A percentile compares a stretch with the other conserved stretches of the same genome.
Evolutionary conservation across 2,113 vertebrate species (phyloP).

Genomic region (Chelonoidis abingdonii): DNA sequence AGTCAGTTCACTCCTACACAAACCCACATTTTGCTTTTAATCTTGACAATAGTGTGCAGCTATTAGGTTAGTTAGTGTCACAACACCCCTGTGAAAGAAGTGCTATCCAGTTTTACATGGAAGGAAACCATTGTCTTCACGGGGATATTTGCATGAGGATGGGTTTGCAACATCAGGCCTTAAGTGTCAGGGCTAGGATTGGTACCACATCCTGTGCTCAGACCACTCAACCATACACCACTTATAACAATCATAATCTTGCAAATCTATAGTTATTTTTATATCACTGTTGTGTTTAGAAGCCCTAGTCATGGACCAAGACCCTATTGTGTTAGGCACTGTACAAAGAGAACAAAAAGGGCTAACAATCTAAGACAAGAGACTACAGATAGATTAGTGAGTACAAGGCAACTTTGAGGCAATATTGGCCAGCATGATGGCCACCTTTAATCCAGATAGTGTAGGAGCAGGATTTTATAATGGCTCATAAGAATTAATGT

Average conservation of each 20-base stretch:
- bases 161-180: neutral
- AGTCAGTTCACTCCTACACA: accelerated
- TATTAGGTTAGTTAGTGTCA: accelerated
- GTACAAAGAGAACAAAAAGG: neutral
- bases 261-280: neutral
- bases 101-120: accelerated
- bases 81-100: accelerated
- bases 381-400: neutral
- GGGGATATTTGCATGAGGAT: neutral
- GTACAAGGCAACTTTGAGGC: neutral
- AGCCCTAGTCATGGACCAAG: neutral
- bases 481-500: too few relatives aligned
- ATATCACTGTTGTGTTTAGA: neutral
- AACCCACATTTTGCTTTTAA: accelerated
- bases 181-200: neutral
- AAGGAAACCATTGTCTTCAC: accelerated
- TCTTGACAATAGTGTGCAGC: neutral
- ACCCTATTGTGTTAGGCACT: neutral
- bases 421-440: neutral
- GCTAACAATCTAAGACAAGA: neutral
- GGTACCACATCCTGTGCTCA: neutral
- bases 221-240: neutral
- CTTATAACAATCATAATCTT: neutral
- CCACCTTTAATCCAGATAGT: accelerated
- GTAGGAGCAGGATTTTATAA: too few relatives aligned